Evolutionary conservation across 2,888 invertebrate species (phyloP), one percentile per base, ranked within the genome.

Genomic region (Drosophila falleni): DNA sequence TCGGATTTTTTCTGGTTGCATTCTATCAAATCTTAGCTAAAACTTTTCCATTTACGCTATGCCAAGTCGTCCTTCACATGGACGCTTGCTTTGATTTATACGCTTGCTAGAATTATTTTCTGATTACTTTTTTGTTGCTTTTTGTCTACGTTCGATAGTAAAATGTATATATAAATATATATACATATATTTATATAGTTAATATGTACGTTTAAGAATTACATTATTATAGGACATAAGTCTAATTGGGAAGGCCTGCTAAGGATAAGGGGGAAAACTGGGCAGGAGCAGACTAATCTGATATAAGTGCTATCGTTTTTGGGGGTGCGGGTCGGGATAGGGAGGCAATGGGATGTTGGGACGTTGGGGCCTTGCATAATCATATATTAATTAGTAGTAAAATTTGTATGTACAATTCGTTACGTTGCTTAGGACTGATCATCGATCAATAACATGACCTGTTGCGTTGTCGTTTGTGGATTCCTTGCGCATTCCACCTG

Each of bases 371-470:
- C 76, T 81, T 78, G 60, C 71, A 71, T 80, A 68, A 87, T 84
- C 74, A 51, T 51, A 61, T 80, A 68, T 74, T 88, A 87, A 77
- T 87, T 87, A 88, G 82, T 87, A 87, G 89, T 90, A 88, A 90
- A 90, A 90, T 91, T 87, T 89, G 76, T 90, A 91, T 89, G 82
- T 91, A 90, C 89, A 91, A 80, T 89, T 91, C 87, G 89, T 90
- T 92, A 91, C 89, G 84, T 90, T 83, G 87, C 89, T 92, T 92
- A 92, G 86, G 92, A 90, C 87, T 94, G 94, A 90, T 96, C 96
- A 92, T 97, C 97, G 15, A 97, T 97, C 77, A 97, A 96, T 49
- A 97, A 94, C 97, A 97, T 97, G 75, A 97, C 97, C 56, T 96
- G 96, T 92, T 96, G 96, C 94, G 80, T 96, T 94, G 80, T 95